phyloP scores from a whole-genome alignment of 2,888 invertebrate species.

The Psylliodes chrysocephalus region DNA sequence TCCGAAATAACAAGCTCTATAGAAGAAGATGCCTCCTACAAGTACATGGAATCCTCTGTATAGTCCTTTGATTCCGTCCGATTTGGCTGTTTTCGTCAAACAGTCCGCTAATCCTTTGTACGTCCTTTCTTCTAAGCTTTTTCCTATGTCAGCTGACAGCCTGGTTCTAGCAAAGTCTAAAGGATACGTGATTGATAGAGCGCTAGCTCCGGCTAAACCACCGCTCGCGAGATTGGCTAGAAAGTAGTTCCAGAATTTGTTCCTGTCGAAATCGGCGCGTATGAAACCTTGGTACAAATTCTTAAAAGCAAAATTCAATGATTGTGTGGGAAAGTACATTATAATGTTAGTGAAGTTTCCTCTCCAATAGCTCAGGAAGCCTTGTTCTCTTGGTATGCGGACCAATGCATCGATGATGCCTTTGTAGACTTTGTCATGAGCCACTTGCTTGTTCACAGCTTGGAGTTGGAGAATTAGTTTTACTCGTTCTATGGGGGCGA shows the following conservation, averaged over 20 bases:
- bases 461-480: constrained; percentile 76
- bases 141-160: constrained; percentile 51
- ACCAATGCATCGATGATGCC: constrained; percentile 73
- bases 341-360: constrained; percentile 83
- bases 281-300: constrained; percentile 80
- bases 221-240: constrained; percentile 78
- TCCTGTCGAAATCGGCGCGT: constrained; percentile 76
- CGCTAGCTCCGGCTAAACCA: constrained; percentile 81
- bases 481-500: constrained; percentile 75
- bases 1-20: constrained; percentile 74
- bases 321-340: constrained; percentile 81
- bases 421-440: constrained; percentile 72
- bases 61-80: constrained; percentile 71
- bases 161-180: constrained; percentile 81
- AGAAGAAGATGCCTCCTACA: constrained; percentile 74
- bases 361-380: constrained; percentile 76
- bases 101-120: constrained; percentile 73
- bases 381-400: constrained; percentile 76
- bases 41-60: constrained; percentile 75
- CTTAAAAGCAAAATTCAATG: constrained; percentile 81
- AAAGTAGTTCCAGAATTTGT: constrained; percentile 77
- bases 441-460: constrained; percentile 70
- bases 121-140: constrained; percentile 54
- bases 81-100: constrained; percentile 67
- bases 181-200: constrained; percentile 80